Conservation (phyloP, 2,888 invertebrate species). For the Fragum whitleyi region DNA sequence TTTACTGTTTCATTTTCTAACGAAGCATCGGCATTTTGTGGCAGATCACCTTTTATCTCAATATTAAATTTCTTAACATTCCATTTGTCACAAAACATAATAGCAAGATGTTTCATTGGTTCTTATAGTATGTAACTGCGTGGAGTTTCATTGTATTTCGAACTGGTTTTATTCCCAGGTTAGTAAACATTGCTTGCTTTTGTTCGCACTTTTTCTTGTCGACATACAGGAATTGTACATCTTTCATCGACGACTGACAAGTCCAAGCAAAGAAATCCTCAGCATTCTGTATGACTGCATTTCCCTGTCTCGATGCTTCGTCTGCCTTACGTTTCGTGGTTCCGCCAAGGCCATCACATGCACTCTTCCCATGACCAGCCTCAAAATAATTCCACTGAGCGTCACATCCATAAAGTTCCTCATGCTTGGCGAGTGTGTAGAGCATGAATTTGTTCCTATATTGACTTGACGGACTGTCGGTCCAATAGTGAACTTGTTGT, state of each 20-base stretch:
- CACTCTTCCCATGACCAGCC: constrained; percentile 57
- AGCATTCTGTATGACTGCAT: constrained; percentile 34
- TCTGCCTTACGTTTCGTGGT: constrained; percentile 57
- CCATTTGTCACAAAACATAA: constrained; percentile 5
- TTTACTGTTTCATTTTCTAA: too few species aligned
- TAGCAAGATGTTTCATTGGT: constrained; percentile 21
- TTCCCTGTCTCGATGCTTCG: constrained; percentile 38
- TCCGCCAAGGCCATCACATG: constrained; percentile 63
- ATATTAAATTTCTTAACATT: constrained; percentile 23
- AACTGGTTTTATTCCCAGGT: constrained; percentile 1
- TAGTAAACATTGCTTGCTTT: not conserved
- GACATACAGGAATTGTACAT: constrained; percentile 4
- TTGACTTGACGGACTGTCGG: constrained; percentile 57
- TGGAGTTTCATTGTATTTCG: constrained; percentile 15
- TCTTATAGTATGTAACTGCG: not conserved
- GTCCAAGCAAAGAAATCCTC: constrained; percentile 34
- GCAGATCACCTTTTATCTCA: too few species aligned
- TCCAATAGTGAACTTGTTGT: constrained; percentile 58
- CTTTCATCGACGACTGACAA: not conserved
- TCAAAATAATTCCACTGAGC: constrained; percentile 67
- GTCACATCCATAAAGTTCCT: constrained; percentile 28
- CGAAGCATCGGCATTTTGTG: too few species aligned
- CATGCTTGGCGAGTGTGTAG: constrained; percentile 46
- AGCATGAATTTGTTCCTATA: constrained; percentile 62
- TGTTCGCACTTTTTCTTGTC: not conserved